Base-by-base conservation (phyloP, 1,140 invertebrate genomes). In the Drosophila rufa region DNA sequence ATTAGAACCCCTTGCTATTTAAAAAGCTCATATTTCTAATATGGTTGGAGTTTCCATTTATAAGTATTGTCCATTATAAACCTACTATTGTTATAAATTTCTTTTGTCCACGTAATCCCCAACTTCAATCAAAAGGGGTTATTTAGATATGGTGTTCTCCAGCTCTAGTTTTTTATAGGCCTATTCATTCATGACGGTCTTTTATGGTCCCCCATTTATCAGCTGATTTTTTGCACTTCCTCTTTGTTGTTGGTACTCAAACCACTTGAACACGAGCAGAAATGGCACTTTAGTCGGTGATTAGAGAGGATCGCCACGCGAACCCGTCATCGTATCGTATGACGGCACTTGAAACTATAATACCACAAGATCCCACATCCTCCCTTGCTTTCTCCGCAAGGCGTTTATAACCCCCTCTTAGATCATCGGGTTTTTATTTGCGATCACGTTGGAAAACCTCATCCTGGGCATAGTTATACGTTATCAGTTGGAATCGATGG, bases 211-310 rank as follows among this genome's bases (percentile, higher is more conserved):
- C 4, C 25, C 12, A 62, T 73, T 73, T 73, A 73, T 73, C 30
- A 71, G 30, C 22, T 42, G 19, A 56, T 38, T 60, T 36, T 30
- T 46, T 42, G 55, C 64, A 68, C 67, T 70, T 70, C 67, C 67
- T 68, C 40, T 46, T 53, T 68, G 67, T 67, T 51, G 67, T 46
- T 68, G 64, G 27, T 17, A 64, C 38, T 58, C 27, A 7, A 59
- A 60, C 14, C 70, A 73, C 70, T 60, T 60, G 38, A 73, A 73
- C 67, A 71, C 68, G 69, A 48, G 67, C 64, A 47, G 30, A 38
- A 38, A 60, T 42, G 36, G 61, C 22, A 62, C 33, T 53, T 46
- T 62, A 38, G 47, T 62, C 47, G 47, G 45, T 45, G 60, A 38
- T 55, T 27, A 56, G 53, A 9, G 36, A 22, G 8, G 11, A 12